Conservation (phyloP, 1,140 invertebrate genomes). For the Nixonia krombeini region DNA sequence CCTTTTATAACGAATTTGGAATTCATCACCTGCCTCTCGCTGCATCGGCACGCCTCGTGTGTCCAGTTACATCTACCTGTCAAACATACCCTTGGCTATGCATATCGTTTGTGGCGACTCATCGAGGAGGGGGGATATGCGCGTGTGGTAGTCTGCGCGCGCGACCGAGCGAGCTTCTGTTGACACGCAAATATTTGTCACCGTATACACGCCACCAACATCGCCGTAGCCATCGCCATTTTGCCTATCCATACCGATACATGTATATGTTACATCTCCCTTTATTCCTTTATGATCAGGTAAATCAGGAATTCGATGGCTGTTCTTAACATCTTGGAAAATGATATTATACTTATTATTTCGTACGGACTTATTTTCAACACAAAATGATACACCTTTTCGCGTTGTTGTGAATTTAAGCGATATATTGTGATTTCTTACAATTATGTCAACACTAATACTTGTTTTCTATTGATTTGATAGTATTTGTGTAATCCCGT, state of each 20-base stretch:
- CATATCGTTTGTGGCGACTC: conserved; percentile 54
- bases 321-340: no score
- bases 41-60: not conserved
- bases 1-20: no score
- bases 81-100: conserved; percentile 49
- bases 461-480: no score
- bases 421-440: no score
- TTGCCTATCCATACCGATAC: conserved; percentile 44
- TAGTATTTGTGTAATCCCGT: no score
- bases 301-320: no score
- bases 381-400: no score
- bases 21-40: conserved; percentile 27
- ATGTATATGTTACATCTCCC: conserved; percentile 48
- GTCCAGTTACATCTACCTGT: no score
- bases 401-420: no score
- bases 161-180: conserved; percentile 57
- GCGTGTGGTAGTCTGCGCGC: conserved; percentile 20
- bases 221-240: conserved; percentile 51
- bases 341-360: no score
- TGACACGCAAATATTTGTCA: conserved; percentile 69
- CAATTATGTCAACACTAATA: no score
- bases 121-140: conserved; percentile 10
- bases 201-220: conserved; percentile 63
- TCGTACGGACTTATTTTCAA: no score
- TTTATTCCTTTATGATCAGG: conserved; percentile 48